Evolutionary conservation across 2,888 invertebrate genomes (phyloP).

Genomic region (Drosophila merina): DNA sequence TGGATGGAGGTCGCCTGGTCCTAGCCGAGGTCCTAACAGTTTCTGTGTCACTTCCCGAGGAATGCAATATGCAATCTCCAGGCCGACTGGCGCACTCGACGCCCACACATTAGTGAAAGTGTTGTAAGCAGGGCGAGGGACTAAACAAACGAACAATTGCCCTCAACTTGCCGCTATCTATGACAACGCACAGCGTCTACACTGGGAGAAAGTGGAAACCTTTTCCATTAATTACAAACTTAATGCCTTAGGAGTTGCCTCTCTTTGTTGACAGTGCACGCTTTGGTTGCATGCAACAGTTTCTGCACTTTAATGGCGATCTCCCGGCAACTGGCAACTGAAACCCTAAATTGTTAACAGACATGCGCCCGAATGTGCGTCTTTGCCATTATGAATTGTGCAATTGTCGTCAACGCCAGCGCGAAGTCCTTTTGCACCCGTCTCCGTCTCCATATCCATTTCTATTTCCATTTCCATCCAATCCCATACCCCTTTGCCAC

Average conservation of each 20-base stretch:
- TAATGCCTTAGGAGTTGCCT: too few species aligned
- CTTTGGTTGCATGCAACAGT: constrained; percentile 38
- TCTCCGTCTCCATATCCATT: constrained; percentile 22
- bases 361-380: constrained; percentile 26
- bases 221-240: not conserved
- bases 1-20: constrained; percentile 12
- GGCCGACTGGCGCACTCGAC: constrained; percentile 31
- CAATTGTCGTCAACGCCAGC: constrained; percentile 75
- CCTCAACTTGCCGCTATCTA: constrained; percentile 25
- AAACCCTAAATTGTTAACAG: constrained; percentile 60
- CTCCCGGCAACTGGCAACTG: constrained; percentile 21
- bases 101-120: constrained; percentile 64
- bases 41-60: constrained; percentile 50
- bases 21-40: not conserved
- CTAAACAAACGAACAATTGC: constrained; percentile 60
- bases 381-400: constrained; percentile 78
- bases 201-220: not conserved
- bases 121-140: constrained; percentile 49
- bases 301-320: constrained; percentile 51
- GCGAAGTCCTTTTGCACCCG: constrained; percentile 37
- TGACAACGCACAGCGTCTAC: constrained; percentile 7
- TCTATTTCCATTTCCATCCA: constrained; percentile 4
- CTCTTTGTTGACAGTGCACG: not conserved
- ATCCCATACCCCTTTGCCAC: constrained; percentile 12
- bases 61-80: constrained; percentile 70